A percentile compares a stretch with the other conserved stretches of the same genome.
Evolutionary conservation across 1,140 invertebrate species (phyloP).

Genomic region (Radopholus similis): DNA sequence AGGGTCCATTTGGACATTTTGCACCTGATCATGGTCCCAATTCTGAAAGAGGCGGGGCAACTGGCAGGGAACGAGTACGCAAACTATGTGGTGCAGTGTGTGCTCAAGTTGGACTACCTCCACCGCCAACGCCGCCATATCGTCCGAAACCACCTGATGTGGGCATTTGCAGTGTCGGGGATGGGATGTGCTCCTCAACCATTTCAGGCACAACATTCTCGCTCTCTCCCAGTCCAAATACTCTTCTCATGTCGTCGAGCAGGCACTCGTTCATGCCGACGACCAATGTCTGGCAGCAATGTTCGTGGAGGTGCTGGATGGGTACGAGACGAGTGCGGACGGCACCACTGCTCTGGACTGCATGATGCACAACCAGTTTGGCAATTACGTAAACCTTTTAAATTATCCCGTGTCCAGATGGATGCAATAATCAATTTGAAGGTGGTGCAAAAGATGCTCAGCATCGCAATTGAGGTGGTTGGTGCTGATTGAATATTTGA

Average conservation of each 20-base stretch:
- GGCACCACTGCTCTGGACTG: slow-evolving; percentile 34
- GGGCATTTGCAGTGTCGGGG: not conserved
- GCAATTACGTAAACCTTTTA: too few relatives aligned
- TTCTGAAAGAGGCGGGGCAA: slow-evolving; percentile 20
- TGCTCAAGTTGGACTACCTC: slow-evolving; percentile 12
- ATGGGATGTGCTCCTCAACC: slow-evolving; percentile 2
- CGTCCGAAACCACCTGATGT: slow-evolving; percentile 20
- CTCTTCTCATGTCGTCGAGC: slow-evolving; percentile 51
- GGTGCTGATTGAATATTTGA: not conserved
- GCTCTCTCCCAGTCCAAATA: slow-evolving; percentile 49
- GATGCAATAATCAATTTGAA: too few relatives aligned
- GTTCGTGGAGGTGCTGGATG: slow-evolving; percentile 50
- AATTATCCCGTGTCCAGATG: too few relatives aligned
- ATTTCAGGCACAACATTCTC: slow-evolving; percentile 40
- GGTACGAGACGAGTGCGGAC: slow-evolving; percentile 22
- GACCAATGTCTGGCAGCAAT: slow-evolving; percentile 11
- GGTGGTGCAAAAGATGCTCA: slow-evolving; percentile 43
- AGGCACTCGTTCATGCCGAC: slow-evolving; percentile 35
- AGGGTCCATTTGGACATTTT: slow-evolving; percentile 12
- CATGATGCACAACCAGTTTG: slow-evolving; percentile 52
- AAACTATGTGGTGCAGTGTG: slow-evolving; percentile 38
- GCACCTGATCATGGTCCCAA: slow-evolving; percentile 22
- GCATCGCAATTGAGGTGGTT: slow-evolving; percentile 21
- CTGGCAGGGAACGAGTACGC: slow-evolving; percentile 34
- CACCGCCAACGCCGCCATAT: slow-evolving; percentile 22